Base-by-base conservation (phyloP, 2,797 vertebrate genomes). In the Pangasius djambal region DNA sequence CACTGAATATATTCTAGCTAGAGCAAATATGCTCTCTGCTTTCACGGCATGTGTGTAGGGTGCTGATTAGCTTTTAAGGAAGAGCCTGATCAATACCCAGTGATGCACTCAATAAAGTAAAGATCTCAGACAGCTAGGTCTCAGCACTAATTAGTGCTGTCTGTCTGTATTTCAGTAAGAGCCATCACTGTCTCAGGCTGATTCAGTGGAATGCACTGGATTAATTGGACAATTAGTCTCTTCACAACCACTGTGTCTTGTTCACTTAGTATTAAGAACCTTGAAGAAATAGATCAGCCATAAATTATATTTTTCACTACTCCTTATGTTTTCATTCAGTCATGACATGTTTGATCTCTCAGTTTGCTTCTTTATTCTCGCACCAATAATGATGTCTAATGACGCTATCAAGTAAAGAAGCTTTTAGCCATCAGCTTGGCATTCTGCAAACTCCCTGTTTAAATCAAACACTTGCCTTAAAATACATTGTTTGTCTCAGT, bases 41-140 rank as follows among this genome's bases (percentile, higher is more conserved):
- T 72, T 52, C n/a, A 34, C 59, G 72, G 70, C 40, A 40, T 65
- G 86, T 34, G 55, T 89, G 78, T 85, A 37, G 50, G 72, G 74
- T 48, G 50, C 90, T 88, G 87, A 89, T 88, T 87, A 74, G 63
- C 67, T 91, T 87, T 89, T 85, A 91, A 89, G 84, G 48, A 61
- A 65, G 13, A 44, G 77, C 74, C 89, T 78, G 88, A 92, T 92
- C 92, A 83, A 93, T 91, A 65, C 75, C 8, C 13, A 28, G 74
- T 89, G 89, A 88, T 83, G n/a, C 40, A 88, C 89, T 92, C 91
- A 90, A 91, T 93, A 88, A 91, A 91, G 69, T 63, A 12, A 87
- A 87, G 86, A 89, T 81, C 75, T 89, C 55, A 31, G 87, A 59
- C 31, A 50, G 85, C 86, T 52, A 85, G 57, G 50, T 83, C 74